A percentile compares a stretch with the other conserved stretches of the same genome.
Conservation (phyloP, 2,113 vertebrate genomes). For the Calypte anna region DNA sequence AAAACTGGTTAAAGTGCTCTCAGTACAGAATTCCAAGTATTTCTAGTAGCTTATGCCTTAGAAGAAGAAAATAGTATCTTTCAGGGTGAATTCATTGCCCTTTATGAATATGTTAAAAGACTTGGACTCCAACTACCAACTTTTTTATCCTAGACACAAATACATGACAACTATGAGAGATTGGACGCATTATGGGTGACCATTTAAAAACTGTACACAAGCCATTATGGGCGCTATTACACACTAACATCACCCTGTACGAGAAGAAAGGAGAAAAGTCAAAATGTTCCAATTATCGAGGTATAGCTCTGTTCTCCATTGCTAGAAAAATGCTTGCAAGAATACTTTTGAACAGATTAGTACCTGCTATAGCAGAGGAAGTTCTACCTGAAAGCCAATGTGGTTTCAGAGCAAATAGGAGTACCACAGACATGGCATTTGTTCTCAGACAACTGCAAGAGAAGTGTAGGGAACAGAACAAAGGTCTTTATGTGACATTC, state of each 20-base stretch:
- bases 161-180: not conserved
- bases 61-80: not conserved
- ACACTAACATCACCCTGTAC: not conserved
- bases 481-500: no score
- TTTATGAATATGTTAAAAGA: not conserved
- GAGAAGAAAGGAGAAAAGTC: no score
- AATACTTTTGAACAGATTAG: no score
- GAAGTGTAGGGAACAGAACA: no score
- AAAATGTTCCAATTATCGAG: no score
- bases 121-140: not conserved
- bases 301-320: no score
- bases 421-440: no score
- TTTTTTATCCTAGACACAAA: not conserved
- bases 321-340: no score
- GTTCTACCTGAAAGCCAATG: no score
- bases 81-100: not conserved
- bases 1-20: not conserved
- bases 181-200: accelerated
- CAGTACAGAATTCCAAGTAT: not conserved
- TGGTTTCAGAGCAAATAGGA: no score
- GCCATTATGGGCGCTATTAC: not conserved
- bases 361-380: no score
- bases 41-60: not conserved
- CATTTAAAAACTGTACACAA: not conserved
- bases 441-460: no score